Percentiles rank a stretch among this genome's conserved stretches.
These are phyloP conservation scores for Therioaphis trifolii DNA, from an alignment of 2,888 invertebrate species.

Conservation along the genomic window DNA sequence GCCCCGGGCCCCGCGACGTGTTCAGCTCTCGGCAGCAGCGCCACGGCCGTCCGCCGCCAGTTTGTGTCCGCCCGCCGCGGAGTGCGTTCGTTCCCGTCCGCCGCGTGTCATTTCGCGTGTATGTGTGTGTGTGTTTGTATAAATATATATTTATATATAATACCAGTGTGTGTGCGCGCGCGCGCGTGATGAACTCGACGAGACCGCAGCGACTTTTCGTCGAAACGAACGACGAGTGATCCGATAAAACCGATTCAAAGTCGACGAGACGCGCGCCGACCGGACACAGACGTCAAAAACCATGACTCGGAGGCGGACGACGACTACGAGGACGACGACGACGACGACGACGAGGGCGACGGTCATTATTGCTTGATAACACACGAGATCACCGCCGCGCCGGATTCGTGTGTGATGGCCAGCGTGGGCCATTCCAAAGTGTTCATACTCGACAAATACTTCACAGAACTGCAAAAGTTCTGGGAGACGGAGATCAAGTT, in stretches of 20 bases:
- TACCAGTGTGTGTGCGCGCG: background rate
- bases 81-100: background rate
- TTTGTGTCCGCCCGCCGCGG: constrained; percentile 40
- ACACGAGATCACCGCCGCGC: background rate
- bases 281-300: background rate
- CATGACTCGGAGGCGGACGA: background rate
- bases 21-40: no score
- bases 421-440: constrained; percentile 96
- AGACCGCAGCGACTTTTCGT: background rate
- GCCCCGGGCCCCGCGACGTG: background rate
- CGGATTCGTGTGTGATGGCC: constrained; percentile 76
- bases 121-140: background rate
- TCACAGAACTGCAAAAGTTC: constrained; percentile 95
- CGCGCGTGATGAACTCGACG: constrained; percentile 6
- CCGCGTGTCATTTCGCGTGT: background rate
- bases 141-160: no score
- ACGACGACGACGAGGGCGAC: background rate
- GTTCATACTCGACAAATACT: constrained; percentile 97
- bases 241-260: background rate
- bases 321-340: background rate
- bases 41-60: constrained; percentile 30
- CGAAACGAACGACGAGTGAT: background rate
- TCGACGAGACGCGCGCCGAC: background rate
- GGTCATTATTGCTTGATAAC: no score
- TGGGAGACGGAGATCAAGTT: constrained; percentile 96